Evolutionary conservation across 2,113 vertebrate genomes (phyloP).

Genomic region (Sylvia atricapilla): DNA sequence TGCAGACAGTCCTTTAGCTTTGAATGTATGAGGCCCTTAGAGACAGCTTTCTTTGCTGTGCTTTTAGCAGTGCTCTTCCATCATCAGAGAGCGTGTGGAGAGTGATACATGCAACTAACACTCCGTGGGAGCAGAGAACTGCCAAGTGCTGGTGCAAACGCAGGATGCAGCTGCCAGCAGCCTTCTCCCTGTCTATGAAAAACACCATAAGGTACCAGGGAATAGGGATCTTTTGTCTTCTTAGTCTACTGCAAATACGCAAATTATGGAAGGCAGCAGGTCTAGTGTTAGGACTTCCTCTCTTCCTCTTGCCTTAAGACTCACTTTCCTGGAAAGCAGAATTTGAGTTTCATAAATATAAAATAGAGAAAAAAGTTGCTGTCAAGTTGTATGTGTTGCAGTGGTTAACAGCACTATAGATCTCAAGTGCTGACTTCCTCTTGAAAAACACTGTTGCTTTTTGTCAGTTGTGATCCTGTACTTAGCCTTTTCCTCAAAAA

Average conservation of each 20-base stretch:
- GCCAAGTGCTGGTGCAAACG: not conserved
- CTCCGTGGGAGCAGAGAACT: not conserved
- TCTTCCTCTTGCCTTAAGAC: not conserved
- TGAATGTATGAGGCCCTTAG: not conserved
- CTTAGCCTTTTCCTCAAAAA: not conserved
- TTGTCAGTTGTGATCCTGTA: not conserved
- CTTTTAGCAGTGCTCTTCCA: not conserved
- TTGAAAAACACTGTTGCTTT: not conserved
- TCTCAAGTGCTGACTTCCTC: not conserved
- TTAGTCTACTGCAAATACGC: not conserved
- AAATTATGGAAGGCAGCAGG: not conserved
- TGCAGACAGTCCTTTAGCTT: not conserved
- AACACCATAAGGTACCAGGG: not conserved
- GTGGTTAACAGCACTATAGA: not conserved
- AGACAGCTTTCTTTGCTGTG: not conserved
- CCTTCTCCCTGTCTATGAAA: not conserved
- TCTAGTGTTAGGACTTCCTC: not conserved
- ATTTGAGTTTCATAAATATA: not conserved
- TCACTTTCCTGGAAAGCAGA: not conserved
- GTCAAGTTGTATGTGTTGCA: not conserved
- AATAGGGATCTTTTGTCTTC: not conserved
- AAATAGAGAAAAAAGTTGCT: not conserved
- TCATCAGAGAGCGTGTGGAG: not conserved
- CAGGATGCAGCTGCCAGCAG: not conserved
- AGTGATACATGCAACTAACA: not conserved